A percentile compares a stretch with the other conserved stretches of the same genome.
Evolutionary conservation across 2,888 invertebrate genomes (phyloP).

Genomic region (Diaprepes abbreviatus): DNA sequence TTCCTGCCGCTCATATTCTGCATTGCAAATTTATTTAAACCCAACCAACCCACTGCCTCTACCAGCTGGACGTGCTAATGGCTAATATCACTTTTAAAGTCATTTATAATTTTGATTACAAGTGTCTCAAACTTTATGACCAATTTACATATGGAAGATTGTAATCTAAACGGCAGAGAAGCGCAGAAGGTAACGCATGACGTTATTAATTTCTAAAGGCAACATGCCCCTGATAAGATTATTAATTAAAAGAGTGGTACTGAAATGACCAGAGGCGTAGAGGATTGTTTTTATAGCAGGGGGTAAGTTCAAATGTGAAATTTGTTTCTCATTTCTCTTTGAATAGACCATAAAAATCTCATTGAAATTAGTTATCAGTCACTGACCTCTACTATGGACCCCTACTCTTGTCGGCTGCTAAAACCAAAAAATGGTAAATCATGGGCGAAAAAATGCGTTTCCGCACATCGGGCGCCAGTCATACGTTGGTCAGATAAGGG

Average conservation of each 20-base stretch:
- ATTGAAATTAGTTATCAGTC: too few relatives aligned
- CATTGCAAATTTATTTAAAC: background rate
- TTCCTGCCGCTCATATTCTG: background rate
- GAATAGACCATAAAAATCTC: too few relatives aligned
- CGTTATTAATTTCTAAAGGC: conserved; percentile 40
- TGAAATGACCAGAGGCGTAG: background rate
- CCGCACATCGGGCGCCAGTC: too few relatives aligned
- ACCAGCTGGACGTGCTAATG: conserved; percentile 22
- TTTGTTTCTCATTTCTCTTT: too few relatives aligned
- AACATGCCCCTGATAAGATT: conserved; percentile 43
- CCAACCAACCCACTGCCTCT: background rate
- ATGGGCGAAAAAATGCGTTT: too few relatives aligned
- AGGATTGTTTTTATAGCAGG: too few relatives aligned
- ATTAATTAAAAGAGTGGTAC: conserved; percentile 39
- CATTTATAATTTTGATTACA: conserved; percentile 47
- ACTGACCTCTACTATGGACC: too few relatives aligned
- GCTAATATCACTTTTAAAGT: conserved; percentile 25
- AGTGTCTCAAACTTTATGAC: conserved; percentile 42
- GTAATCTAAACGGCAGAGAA: conserved; percentile 36
- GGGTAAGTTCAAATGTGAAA: too few relatives aligned
- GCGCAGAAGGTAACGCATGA: conserved; percentile 44
- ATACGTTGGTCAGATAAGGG: too few relatives aligned
- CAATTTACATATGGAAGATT: conserved; percentile 45
- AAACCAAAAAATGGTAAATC: too few relatives aligned
- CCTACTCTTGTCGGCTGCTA: too few relatives aligned